Evolutionary conservation across 2,797 vertebrate genomes (phyloP).

Genomic region (Aratinga solstitialis): DNA sequence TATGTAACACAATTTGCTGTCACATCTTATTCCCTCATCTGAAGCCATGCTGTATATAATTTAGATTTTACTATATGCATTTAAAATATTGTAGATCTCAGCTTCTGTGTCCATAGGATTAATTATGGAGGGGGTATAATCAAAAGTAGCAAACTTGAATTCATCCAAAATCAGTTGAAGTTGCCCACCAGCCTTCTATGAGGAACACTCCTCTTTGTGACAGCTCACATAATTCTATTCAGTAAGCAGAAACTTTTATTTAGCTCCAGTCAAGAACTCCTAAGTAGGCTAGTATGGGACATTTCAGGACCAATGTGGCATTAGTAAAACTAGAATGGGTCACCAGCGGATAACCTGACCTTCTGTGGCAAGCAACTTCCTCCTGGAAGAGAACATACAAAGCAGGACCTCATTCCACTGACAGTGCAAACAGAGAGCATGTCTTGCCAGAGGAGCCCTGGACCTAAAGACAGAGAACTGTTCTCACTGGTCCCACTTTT

Average conservation of each 20-base stretch:
- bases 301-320: background rate
- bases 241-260: background rate
- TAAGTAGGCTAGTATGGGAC: background rate
- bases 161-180: background rate
- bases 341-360: background rate
- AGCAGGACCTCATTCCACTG: background rate
- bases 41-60: background rate
- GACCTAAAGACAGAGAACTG: background rate
- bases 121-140: background rate
- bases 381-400: background rate
- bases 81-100: background rate
- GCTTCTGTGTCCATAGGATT: background rate
- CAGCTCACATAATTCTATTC: background rate
- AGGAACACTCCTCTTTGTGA: background rate
- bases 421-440: background rate
- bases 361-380: background rate
- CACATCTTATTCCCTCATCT: background rate
- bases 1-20: background rate
- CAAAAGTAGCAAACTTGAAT: background rate
- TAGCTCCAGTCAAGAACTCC: background rate
- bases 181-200: background rate
- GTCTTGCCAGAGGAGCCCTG: background rate
- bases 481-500: background rate
- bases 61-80: background rate
- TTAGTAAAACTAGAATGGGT: background rate